Conservation (phyloP, 2,888 invertebrate species). For the Cybosia mesomella region DNA sequence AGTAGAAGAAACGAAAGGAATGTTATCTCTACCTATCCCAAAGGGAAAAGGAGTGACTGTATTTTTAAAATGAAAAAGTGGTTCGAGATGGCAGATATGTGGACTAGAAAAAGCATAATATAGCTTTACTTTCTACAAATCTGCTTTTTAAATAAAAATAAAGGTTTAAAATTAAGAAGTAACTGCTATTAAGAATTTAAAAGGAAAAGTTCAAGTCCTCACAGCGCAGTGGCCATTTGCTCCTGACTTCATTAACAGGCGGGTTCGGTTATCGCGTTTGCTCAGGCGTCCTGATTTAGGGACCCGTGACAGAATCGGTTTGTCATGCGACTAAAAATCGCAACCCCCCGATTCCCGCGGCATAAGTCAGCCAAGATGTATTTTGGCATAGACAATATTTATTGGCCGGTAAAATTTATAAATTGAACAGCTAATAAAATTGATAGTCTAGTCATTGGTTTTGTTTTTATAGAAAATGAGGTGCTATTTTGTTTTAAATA, state of each 20-base stretch:
- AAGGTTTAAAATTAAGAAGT: background rate
- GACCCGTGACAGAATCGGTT: conserved; percentile 45
- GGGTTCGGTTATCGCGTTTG: conserved; percentile 64
- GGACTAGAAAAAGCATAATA: background rate
- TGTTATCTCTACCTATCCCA: background rate
- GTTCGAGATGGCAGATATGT: background rate
- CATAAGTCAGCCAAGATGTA: conserved; percentile 14
- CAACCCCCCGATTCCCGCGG: conserved; percentile 15
- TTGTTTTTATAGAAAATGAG: conserved; percentile 14
- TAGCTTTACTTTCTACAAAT: background rate
- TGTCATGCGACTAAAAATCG: conserved; percentile 51
- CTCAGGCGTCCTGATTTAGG: conserved; percentile 63
- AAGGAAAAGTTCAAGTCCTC: conserved; percentile 26
- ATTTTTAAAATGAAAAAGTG: background rate
- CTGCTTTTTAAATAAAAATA: background rate
- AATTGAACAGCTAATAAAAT: conserved; percentile 35
- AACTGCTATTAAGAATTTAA: conserved; percentile 2
- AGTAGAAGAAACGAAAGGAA: background rate
- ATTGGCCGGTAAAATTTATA: conserved; percentile 29
- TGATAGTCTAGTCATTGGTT: conserved; percentile 5
- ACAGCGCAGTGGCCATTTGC: conserved; percentile 23
- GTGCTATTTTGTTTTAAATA: conserved; percentile 11
- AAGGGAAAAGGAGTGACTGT: background rate
- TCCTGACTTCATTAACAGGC: conserved; percentile 52
- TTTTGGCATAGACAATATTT: conserved; percentile 21